These are phyloP conservation scores for Hystrix brachyura DNA, from an alignment of 2,113 vertebrate species.

Conservation along the genomic window DNA sequence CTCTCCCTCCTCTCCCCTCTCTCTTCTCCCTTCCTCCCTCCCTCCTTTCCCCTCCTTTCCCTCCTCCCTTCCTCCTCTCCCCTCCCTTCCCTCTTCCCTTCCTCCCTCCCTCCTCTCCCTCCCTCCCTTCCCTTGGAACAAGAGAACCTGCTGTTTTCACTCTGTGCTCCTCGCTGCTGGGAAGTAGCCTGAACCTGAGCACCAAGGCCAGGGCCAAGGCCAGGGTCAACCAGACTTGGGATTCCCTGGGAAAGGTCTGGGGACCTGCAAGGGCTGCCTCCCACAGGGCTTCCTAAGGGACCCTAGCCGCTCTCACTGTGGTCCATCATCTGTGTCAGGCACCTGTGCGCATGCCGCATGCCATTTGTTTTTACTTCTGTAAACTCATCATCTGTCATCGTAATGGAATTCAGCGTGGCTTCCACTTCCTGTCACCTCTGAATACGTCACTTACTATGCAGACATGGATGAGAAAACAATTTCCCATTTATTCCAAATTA, in stretches of 20 bases:
- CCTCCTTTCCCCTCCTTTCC: no score
- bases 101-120: no score
- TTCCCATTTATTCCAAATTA: conserved; percentile 82
- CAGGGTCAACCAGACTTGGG: neutral
- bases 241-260: fast-evolving
- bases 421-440: neutral
- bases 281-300: fast-evolving
- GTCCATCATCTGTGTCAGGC: neutral
- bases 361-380: neutral
- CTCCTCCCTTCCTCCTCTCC: neutral
- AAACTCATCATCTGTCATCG: neutral
- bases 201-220: fast-evolving
- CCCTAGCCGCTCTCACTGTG: neutral
- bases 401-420: neutral
- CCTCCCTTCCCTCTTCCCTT: neutral
- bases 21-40: neutral
- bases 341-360: neutral
- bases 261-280: fast-evolving
- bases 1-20: neutral
- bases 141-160: neutral
- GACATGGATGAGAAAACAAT: conserved; percentile 75
- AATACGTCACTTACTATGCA: conserved; percentile 56
- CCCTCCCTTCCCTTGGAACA: no score
- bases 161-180: neutral
- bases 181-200: neutral